Evolutionary conservation across 2,797 vertebrate species (phyloP), one percentile per base, ranked within the genome.

Genomic region (Brachyalestes nurse): DNA sequence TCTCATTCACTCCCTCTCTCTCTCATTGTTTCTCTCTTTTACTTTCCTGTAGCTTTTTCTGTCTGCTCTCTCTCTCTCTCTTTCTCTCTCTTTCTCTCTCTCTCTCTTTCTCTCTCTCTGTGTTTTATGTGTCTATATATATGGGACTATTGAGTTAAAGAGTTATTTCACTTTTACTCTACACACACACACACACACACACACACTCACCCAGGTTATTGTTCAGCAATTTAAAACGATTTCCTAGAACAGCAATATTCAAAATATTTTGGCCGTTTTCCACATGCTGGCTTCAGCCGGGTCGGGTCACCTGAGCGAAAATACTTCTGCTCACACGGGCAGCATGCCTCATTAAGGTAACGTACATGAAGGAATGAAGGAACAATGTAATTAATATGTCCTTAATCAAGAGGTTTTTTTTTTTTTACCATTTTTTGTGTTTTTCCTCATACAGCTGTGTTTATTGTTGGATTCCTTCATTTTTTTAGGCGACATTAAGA

Each of bases 401-500:
- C 28, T 64, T 64, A 9, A 34, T 64, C 25, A 21, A 42, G 9
- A 6, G 2, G 10, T 66, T 47, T 69, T 66, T 17, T 42, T 6
- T 12, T 49, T 21, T 10, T n/a, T 14, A 23, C 13, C 17, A n/a
- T 58, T 58, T 58, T 58, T 7, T 28, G 60, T 86, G 87, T 90
- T 91, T 88, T 79, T 42, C 80, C 71, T 83, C 80, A 87, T 86
- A 83, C 19, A 5, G 13, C n/a, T 71, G 58, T 82, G 75, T 83
- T 89, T 86, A 79, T 88, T 90, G 73, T 86, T 87, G 83, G 14
- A 75, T 86, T 88, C 88, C 84, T 82, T 92, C 90, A 89, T 92
- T 89, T 91, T 91, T 90, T 91, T 78, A 87, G 73, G 75, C 91
- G 90, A 93, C 93, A 94, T 94, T 92, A 92, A 90, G 83, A 91